Evolutionary conservation across 2,797 vertebrate genomes (phyloP).

Genomic region (Eurystomus glaucurus): DNA sequence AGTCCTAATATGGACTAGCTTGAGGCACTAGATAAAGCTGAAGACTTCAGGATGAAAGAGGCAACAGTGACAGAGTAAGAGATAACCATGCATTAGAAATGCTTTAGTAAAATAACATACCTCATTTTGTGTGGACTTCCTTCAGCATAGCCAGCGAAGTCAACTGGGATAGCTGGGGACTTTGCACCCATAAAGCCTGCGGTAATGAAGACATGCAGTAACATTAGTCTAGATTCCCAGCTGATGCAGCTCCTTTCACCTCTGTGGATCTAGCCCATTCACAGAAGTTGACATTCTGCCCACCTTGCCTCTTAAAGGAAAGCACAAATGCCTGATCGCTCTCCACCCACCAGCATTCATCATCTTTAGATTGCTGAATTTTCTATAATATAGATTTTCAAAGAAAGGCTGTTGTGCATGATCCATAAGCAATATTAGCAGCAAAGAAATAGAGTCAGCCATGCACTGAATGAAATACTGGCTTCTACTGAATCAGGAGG

Average conservation of each 20-base stretch:
- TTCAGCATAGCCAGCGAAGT: background rate
- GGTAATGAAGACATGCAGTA: background rate
- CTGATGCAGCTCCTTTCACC: background rate
- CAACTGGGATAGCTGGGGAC: background rate
- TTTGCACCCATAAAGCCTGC: background rate
- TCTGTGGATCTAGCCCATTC: background rate
- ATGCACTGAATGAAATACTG: background rate
- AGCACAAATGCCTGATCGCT: background rate
- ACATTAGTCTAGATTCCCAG: background rate
- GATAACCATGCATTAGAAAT: background rate
- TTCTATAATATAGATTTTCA: background rate
- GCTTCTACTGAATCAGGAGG: background rate
- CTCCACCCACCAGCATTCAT: fast-evolving
- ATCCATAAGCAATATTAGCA: background rate
- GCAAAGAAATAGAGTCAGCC: background rate
- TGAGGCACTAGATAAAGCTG: background rate
- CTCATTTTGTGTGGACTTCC: background rate
- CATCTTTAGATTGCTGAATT: background rate
- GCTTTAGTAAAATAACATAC: background rate
- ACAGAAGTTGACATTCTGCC: background rate
- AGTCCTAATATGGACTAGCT: background rate
- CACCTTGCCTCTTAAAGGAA: background rate
- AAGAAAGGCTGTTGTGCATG: background rate
- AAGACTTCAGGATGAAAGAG: background rate
- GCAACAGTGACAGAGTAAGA: background rate